Evolutionary conservation across 35 echinoderm and acorn worm genomes (phyloP).

Genomic region (Heliocidaris tuberculata): DNA sequence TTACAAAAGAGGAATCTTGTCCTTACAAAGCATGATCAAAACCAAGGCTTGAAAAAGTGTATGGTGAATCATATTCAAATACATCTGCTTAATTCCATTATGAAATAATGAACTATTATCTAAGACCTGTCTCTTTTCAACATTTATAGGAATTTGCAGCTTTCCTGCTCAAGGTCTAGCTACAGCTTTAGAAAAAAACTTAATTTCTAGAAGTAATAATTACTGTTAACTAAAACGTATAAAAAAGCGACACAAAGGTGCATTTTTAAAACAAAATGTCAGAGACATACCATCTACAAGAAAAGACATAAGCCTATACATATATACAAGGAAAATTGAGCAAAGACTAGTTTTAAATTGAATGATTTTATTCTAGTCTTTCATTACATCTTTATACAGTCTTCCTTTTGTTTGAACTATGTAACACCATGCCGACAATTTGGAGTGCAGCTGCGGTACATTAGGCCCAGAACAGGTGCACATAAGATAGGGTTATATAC

Average conservation of each 20-base stretch:
- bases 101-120: neutral
- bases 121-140: neutral
- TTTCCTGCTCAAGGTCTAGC: neutral
- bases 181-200: neutral
- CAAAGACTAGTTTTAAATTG: slow-evolving; percentile 18
- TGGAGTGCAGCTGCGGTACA: slow-evolving; percentile 26
- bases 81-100: too few species aligned
- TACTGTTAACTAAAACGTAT: neutral
- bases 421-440: slow-evolving; percentile 30
- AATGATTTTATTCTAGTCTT: neutral
- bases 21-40: neutral
- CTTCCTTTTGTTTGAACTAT: slow-evolving; percentile 6
- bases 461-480: slow-evolving; percentile 3
- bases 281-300: neutral
- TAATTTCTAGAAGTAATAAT: neutral
- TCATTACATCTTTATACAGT: slow-evolving; percentile 18
- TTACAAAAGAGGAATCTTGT: neutral
- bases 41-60: neutral
- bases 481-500: neutral
- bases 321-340: neutral
- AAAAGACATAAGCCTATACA: neutral
- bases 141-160: neutral
- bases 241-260: neutral
- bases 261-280: neutral
- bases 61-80: neutral